A percentile compares a stretch with the other conserved stretches of the same genome.
These are phyloP conservation scores for Nemurella pictetii DNA, from an alignment of 2,888 invertebrate genomes.

Conservation along the genomic window DNA sequence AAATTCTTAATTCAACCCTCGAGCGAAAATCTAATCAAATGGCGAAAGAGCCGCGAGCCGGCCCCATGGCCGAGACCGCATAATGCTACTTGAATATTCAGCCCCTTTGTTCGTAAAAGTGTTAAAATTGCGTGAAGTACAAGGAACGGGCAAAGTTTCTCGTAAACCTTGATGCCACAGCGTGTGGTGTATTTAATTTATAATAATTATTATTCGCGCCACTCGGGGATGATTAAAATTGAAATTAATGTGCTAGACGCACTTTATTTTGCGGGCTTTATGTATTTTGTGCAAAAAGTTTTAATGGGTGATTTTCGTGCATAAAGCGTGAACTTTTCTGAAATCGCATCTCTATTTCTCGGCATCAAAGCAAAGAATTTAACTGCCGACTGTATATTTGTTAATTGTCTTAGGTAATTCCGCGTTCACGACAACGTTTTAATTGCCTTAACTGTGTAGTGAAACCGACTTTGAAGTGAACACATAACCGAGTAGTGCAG, in stretches of 20 bases:
- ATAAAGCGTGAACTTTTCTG: not conserved
- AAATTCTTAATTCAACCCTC: not conserved
- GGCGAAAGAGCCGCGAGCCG: not conserved
- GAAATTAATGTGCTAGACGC: not conserved
- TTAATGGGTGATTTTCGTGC: not conserved
- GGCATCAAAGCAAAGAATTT: not conserved
- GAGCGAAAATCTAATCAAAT: not conserved
- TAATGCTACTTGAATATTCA: not conserved
- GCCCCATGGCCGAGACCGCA: too few relatives aligned
- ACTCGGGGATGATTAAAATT: not conserved
- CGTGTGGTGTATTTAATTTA: not conserved
- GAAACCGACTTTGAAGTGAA: not conserved
- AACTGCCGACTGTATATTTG: not conserved
- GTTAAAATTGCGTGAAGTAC: not conserved
- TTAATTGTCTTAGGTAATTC: not conserved
- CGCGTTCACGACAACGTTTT: not conserved
- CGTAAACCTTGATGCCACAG: not conserved
- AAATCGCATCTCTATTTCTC: not conserved
- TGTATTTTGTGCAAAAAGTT: not conserved
- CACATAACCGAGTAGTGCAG: too few relatives aligned
- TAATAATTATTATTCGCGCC: not conserved
- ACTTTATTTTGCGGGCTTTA: not conserved
- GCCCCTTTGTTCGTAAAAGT: not conserved
- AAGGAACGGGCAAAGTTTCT: not conserved
- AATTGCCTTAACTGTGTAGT: not conserved